phyloP scores from a whole-genome alignment of 2,113 vertebrate species.

The Rissa tridactyla region DNA sequence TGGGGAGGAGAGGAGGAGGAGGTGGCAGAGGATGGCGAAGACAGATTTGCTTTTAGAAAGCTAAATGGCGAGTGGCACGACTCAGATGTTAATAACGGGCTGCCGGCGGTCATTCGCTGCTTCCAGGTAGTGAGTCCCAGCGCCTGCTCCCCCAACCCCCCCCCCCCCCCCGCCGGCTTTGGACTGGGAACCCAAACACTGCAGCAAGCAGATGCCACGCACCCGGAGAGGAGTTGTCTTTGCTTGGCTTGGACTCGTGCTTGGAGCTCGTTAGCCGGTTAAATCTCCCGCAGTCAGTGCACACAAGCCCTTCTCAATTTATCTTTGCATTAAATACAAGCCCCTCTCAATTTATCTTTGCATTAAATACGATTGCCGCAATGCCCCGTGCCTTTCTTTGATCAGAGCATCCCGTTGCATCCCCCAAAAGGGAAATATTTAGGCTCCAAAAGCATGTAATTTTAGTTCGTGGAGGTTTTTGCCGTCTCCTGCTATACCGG shows the following conservation, averaged over 20 bases:
- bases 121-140: conserved; percentile 77
- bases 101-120: conserved; percentile 76
- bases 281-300: not conserved
- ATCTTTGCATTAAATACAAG: not conserved
- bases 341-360: not conserved
- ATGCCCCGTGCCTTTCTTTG: not conserved
- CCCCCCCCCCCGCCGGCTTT: not conserved
- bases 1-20: conserved; percentile 41
- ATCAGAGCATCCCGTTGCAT: not conserved
- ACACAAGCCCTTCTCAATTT: not conserved
- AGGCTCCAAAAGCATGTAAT: not conserved
- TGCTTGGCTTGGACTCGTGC: not conserved
- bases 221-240: not conserved
- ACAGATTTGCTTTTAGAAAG: conserved; percentile 52
- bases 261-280: not conserved
- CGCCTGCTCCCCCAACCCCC: not conserved
- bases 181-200: conserved; percentile 48
- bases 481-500: not conserved
- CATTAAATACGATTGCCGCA: not conserved
- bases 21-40: conserved; percentile 68
- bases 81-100: conserved; percentile 26
- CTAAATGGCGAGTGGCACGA: conserved; percentile 51
- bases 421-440: not conserved
- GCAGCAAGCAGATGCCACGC: conserved; percentile 58
- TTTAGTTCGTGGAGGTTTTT: not conserved